phyloP scores from a whole-genome alignment of 1,140 invertebrate species.

The Bombus polaris region DNA sequence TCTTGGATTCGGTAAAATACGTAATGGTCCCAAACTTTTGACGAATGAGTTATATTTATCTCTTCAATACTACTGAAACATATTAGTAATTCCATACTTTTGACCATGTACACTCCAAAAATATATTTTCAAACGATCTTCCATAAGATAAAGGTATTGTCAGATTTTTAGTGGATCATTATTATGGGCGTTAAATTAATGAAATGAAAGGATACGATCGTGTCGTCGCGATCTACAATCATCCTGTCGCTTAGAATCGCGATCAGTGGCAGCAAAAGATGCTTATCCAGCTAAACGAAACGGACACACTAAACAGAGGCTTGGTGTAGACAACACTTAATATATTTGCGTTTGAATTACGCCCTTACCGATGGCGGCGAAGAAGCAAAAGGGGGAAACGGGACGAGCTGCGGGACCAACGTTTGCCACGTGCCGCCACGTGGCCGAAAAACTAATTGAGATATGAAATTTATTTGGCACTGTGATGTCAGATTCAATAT shows the following conservation, averaged over 20 bases:
- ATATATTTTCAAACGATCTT: background rate
- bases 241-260: conserved; percentile 50
- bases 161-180: background rate
- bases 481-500: conserved; percentile 71
- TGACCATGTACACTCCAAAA: too few relatives aligned
- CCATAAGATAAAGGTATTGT: background rate
- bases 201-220: background rate
- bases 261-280: conserved; percentile 50
- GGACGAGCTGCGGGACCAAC: conserved; percentile 44
- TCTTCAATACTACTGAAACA: too few relatives aligned
- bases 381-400: conserved; percentile 4
- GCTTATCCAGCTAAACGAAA: conserved; percentile 64
- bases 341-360: conserved; percentile 79
- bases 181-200: background rate
- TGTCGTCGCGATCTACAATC: conserved; percentile 17
- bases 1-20: too few relatives aligned
- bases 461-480: conserved; percentile 80
- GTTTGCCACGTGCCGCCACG: conserved; percentile 78
- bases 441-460: conserved; percentile 81
- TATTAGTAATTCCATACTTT: too few relatives aligned
- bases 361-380: conserved; percentile 42
- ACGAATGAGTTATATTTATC: too few relatives aligned
- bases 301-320: conserved; percentile 57
- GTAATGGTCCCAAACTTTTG: too few relatives aligned
- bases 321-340: conserved; percentile 67